Conservation (phyloP, 2,888 invertebrate genomes). For the Liopterus haemorrhoidalis region DNA sequence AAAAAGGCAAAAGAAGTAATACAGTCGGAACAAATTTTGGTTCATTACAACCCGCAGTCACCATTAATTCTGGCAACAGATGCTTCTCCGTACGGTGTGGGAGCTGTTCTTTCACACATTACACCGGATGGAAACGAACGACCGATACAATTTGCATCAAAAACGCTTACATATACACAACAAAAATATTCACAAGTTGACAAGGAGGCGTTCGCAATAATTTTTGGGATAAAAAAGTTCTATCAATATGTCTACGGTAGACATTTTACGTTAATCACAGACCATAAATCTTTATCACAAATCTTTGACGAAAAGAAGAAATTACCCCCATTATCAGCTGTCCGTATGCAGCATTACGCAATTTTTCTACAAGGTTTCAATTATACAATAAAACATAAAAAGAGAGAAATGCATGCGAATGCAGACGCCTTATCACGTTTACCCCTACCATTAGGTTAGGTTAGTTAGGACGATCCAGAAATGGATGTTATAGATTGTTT, state of each 20-base stretch:
- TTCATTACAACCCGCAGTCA: conserved; percentile 34
- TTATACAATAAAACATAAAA: conserved; percentile 3
- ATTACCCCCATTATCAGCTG: background rate
- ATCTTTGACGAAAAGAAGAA: conserved; percentile 11
- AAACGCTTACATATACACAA: conserved; percentile 35
- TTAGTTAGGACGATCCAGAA: too few species aligned
- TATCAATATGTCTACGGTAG: conserved; percentile 41
- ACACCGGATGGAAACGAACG: conserved; percentile 38
- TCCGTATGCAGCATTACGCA: conserved; percentile 13
- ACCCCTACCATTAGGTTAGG: too few species aligned
- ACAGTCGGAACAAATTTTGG: conserved; percentile 29
- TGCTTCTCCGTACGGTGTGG: conserved; percentile 33
- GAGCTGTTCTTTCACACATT: conserved; percentile 39
- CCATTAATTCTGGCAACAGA: conserved; percentile 34
- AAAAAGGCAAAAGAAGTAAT: conserved; percentile 32
- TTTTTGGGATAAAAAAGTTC: conserved; percentile 41
- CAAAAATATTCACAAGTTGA: conserved; percentile 35
- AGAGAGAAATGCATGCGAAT: conserved; percentile 1
- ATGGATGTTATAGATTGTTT: too few species aligned
- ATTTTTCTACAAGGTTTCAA: conserved; percentile 5
- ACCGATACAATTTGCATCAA: conserved; percentile 40
- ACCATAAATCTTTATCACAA: conserved; percentile 37
- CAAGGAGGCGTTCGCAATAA: conserved; percentile 37
- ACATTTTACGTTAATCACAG: conserved; percentile 40
- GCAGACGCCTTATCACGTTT: conserved; percentile 4